Conservation (phyloP, 2,113 vertebrate species). For the Phylloscopus whistleri region DNA sequence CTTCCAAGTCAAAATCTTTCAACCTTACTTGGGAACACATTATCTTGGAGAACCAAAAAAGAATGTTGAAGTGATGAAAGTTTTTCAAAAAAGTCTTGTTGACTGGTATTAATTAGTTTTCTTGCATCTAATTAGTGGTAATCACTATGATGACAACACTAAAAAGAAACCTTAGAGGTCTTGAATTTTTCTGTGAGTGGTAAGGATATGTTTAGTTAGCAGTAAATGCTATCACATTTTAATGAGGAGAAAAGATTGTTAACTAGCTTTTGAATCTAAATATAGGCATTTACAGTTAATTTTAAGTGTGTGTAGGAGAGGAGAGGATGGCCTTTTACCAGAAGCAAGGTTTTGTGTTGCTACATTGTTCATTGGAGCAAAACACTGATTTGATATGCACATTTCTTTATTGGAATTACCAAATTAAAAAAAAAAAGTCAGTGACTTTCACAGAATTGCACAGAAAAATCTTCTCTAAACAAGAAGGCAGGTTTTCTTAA, state of each 20-base stretch:
- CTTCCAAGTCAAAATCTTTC: background rate
- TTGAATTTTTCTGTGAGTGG: background rate
- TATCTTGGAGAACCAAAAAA: background rate
- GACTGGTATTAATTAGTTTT: background rate
- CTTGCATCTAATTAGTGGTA: background rate
- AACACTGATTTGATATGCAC: background rate
- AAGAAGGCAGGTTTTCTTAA: background rate
- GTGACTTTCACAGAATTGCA: background rate
- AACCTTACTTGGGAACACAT: background rate
- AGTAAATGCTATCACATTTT: background rate
- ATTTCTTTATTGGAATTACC: background rate
- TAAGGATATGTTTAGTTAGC: background rate
- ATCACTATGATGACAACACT: background rate
- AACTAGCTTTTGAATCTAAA: background rate
- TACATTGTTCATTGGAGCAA: background rate
- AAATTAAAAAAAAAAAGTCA: background rate
- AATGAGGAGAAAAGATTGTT: background rate
- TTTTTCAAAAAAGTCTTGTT: background rate
- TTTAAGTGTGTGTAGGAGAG: background rate
- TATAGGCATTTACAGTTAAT: background rate
- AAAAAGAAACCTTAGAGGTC: background rate
- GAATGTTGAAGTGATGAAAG: background rate
- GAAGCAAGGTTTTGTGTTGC: background rate
- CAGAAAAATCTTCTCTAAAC: background rate
- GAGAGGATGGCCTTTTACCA: background rate